phyloP scores from a whole-genome alignment of 2,797 vertebrate genomes.

The Erpetoichthys calabaricus region DNA sequence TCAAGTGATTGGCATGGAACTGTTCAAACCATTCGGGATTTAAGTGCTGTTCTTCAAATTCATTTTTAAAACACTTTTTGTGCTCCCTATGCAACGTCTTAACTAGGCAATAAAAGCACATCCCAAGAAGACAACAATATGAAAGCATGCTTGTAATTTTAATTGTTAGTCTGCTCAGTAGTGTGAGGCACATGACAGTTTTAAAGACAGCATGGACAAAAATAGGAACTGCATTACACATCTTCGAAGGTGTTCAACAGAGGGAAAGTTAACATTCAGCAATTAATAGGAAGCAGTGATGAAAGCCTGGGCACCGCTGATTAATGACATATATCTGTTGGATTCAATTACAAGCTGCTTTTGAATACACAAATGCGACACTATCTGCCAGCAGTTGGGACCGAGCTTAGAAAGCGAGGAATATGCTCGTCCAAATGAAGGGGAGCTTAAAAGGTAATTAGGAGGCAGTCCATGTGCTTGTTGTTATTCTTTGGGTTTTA shows the following conservation, averaged over 20 bases:
- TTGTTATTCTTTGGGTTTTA: constrained; percentile 15
- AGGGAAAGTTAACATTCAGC: background rate
- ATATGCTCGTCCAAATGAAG: background rate
- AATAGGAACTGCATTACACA: too few species aligned
- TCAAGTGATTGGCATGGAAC: too few species aligned
- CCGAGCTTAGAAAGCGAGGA: background rate
- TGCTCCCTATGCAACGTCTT: too few species aligned
- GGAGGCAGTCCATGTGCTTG: constrained; percentile 9
- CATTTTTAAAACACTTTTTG: too few species aligned
- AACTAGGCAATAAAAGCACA: too few species aligned
- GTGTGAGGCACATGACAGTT: background rate
- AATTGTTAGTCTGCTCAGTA: background rate
- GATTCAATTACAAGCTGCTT: constrained; percentile 1
- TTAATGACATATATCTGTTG: constrained; percentile 1
- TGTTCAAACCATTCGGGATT: too few species aligned
- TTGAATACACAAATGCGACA: background rate
- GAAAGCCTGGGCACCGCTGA: background rate
- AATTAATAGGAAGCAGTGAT: background rate
- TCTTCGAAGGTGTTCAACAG: too few species aligned
- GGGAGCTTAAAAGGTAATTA: constrained; percentile 10
- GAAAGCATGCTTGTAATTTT: background rate
- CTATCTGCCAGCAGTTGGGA: background rate
- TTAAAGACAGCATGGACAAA: background rate
- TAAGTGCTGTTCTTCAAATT: too few species aligned
- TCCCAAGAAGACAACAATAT: too few species aligned